phyloP scores from a whole-genome alignment of 2,113 vertebrate species.

The Miniopterus natalensis region DNA sequence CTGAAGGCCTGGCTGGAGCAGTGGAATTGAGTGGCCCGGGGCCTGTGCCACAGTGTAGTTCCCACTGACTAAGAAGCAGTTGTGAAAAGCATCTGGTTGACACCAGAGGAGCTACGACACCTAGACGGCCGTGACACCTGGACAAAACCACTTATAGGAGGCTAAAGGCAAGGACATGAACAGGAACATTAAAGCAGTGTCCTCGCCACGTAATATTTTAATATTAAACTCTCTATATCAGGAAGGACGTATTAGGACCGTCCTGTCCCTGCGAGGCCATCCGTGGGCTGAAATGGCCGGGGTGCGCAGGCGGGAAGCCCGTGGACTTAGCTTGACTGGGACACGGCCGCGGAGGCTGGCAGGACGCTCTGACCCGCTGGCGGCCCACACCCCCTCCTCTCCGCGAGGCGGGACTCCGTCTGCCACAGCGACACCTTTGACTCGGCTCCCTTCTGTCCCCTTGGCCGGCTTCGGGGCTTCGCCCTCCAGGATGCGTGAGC shows the following conservation, averaged over 20 bases:
- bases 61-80: not conserved
- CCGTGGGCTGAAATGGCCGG: not conserved
- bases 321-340: not conserved
- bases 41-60: not conserved
- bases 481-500: not conserved
- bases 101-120: no score
- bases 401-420: no score
- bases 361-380: not conserved
- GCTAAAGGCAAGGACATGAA: not conserved
- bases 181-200: not conserved
- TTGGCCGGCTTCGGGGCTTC: not conserved
- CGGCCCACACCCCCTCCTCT: not conserved
- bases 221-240: not conserved
- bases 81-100: not conserved
- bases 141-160: not conserved
- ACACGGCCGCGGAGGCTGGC: not conserved
- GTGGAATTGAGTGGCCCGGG: not conserved
- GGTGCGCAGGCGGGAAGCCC: not conserved
- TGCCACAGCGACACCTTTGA: not conserved
- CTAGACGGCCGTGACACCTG: not conserved
- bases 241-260: not conserved
- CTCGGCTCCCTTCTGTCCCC: not conserved
- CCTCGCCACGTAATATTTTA: not conserved
- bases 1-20: not conserved
- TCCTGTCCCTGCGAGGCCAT: not conserved